These are phyloP conservation scores for Drepanosiphum platanoidis DNA, from an alignment of 2,888 invertebrate species.

Conservation along the genomic window DNA sequence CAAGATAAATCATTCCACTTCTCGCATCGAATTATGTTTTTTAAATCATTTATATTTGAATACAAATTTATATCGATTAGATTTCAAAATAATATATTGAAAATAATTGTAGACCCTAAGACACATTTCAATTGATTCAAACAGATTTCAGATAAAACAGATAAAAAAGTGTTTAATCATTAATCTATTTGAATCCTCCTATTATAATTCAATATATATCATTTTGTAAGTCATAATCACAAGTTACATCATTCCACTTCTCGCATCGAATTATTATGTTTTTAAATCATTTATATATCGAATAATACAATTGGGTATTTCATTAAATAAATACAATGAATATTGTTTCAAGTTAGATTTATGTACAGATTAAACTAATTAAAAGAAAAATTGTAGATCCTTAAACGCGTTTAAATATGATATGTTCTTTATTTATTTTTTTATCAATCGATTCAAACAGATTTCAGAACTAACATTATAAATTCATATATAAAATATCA, in stretches of 20 bases:
- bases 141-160: neutral
- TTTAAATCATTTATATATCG: constrained; percentile 16
- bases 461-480: neutral
- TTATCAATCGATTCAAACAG: too few relatives aligned
- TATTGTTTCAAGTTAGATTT: too few relatives aligned
- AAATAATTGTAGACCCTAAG: too few relatives aligned
- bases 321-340: neutral
- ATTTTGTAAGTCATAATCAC: neutral
- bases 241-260: constrained; percentile 33
- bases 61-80: neutral
- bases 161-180: neutral
- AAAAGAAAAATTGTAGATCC: neutral
- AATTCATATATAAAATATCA: constrained; percentile 34
- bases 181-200: neutral
- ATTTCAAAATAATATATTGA: too few relatives aligned
- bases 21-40: constrained; percentile 13
- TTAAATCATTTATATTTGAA: neutral
- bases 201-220: constrained; percentile 1
- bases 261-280: constrained; percentile 12
- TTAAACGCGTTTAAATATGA: neutral
- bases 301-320: neutral
- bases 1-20: constrained; percentile 31
- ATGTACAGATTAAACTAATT: too few relatives aligned
- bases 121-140: neutral
- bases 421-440: too few relatives aligned